A percentile compares a stretch with the other conserved stretches of the same genome.
Evolutionary conservation across 1,140 invertebrate species (phyloP).

Genomic region (Heliothis subflexa): DNA sequence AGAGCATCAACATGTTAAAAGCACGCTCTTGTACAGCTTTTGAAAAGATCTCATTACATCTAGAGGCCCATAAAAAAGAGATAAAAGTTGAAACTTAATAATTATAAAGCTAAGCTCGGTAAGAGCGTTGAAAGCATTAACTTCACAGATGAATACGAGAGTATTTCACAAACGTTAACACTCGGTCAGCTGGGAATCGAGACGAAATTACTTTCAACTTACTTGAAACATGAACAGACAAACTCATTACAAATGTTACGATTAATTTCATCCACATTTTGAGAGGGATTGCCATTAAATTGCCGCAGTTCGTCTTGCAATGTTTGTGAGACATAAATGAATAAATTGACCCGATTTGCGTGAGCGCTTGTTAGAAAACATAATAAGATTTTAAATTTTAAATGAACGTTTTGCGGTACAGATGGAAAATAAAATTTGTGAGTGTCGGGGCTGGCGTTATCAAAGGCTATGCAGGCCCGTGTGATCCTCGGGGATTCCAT

Average conservation of each 20-base stretch:
- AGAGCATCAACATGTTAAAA: not conserved
- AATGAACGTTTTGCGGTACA: slow-evolving; percentile 60
- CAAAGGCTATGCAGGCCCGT: slow-evolving; percentile 62
- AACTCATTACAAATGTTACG: slow-evolving; percentile 45
- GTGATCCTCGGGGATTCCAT: slow-evolving; percentile 60
- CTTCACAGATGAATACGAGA: slow-evolving; percentile 2
- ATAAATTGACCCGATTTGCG: slow-evolving; percentile 47
- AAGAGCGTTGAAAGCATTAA: slow-evolving; percentile 14
- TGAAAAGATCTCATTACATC: slow-evolving; percentile 28
- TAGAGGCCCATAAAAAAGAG: slow-evolving; percentile 30
- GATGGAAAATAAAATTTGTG: slow-evolving; percentile 56
- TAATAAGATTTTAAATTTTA: slow-evolving; percentile 67
- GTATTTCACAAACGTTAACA: slow-evolving; percentile 16
- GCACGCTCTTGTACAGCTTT: not conserved
- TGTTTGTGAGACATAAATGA: slow-evolving; percentile 48
- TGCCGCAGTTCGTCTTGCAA: slow-evolving; percentile 44
- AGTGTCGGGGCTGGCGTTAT: slow-evolving; percentile 59
- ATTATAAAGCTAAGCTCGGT: slow-evolving; percentile 26
- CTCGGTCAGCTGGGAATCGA: slow-evolving; percentile 29
- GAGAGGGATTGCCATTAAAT: slow-evolving; percentile 30
- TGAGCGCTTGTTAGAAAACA: slow-evolving; percentile 52
- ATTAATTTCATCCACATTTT: slow-evolving; percentile 45
- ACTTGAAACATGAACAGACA: slow-evolving; percentile 35
- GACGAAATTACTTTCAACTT: slow-evolving; percentile 32
- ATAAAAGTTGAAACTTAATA: slow-evolving; percentile 32